phyloP scores from a whole-genome alignment of 2,888 invertebrate genomes.

The Cephus spinipes region DNA sequence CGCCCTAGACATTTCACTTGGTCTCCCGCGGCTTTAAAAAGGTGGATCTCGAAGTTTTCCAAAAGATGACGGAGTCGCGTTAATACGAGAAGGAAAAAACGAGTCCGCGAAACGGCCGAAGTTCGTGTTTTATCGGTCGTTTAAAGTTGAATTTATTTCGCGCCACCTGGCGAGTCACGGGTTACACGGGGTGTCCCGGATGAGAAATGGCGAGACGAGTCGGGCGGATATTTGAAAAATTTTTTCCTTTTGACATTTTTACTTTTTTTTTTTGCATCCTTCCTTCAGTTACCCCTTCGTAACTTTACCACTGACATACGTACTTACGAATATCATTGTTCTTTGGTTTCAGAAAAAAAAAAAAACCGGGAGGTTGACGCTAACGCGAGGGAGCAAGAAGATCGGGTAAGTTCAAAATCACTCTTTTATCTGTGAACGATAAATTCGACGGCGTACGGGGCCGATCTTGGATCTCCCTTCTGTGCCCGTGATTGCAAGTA shows the following conservation, averaged over 20 bases:
- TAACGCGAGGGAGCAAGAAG: neutral
- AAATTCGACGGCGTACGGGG: neutral
- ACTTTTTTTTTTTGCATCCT: neutral
- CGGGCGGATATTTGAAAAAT: neutral
- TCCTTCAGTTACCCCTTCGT: slow-evolving; percentile 20
- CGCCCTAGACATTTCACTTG: neutral
- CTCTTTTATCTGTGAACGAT: neutral
- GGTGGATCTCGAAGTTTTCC: slow-evolving; percentile 11
- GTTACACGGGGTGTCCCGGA: neutral
- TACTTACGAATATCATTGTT: neutral
- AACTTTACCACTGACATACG: slow-evolving; percentile 22
- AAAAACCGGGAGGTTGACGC: too few species aligned
- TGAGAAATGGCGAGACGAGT: slow-evolving; percentile 20
- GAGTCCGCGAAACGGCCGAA: slow-evolving; percentile 20
- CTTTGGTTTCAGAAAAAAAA: neutral
- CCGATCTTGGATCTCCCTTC: neutral
- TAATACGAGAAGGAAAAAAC: slow-evolving; percentile 26
- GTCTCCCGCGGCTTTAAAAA: neutral
- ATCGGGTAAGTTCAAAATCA: neutral
- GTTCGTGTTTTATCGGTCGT: slow-evolving; percentile 45
- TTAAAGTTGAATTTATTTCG: slow-evolving; percentile 35
- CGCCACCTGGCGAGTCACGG: slow-evolving; percentile 15
- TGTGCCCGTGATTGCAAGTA: neutral
- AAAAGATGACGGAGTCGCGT: slow-evolving; percentile 30
- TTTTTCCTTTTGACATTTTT: neutral